Evolutionary conservation across 2,888 invertebrate genomes (phyloP).

Genomic region (Pammene fasciana): DNA sequence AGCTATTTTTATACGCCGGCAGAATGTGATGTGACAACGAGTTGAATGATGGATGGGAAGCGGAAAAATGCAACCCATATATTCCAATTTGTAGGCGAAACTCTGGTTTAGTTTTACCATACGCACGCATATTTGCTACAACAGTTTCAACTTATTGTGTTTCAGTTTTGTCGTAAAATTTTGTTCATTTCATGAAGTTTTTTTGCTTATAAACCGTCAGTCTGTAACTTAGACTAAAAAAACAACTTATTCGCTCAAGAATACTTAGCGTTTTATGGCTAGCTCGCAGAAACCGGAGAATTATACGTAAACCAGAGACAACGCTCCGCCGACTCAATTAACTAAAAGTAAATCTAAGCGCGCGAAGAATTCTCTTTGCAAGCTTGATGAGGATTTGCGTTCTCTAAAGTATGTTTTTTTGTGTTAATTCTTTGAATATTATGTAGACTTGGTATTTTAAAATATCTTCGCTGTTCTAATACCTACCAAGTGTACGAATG

Average conservation of each 20-base stretch:
- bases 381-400: constrained; percentile 33
- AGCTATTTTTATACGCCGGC: constrained; percentile 48
- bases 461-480: no score
- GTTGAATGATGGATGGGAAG: constrained; percentile 49
- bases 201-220: background rate
- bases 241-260: constrained; percentile 20
- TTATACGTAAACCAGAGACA: constrained; percentile 29
- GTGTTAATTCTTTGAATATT: background rate
- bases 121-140: no score
- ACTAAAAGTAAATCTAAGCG: constrained; percentile 42
- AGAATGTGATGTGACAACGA: constrained; percentile 49
- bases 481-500: no score
- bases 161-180: background rate
- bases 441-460: no score
- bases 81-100: constrained; percentile 15
- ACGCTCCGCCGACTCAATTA: constrained; percentile 40
- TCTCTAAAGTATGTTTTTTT: constrained; percentile 17
- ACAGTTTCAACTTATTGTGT: no score
- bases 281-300: constrained; percentile 20
- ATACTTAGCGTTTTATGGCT: constrained; percentile 19
- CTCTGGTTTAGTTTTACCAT: background rate
- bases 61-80: constrained; percentile 13
- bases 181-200: background rate
- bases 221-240: constrained; percentile 4
- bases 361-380: constrained; percentile 34